Base-by-base conservation (phyloP, 2,113 vertebrate genomes). In the Xiphias gladius region DNA sequence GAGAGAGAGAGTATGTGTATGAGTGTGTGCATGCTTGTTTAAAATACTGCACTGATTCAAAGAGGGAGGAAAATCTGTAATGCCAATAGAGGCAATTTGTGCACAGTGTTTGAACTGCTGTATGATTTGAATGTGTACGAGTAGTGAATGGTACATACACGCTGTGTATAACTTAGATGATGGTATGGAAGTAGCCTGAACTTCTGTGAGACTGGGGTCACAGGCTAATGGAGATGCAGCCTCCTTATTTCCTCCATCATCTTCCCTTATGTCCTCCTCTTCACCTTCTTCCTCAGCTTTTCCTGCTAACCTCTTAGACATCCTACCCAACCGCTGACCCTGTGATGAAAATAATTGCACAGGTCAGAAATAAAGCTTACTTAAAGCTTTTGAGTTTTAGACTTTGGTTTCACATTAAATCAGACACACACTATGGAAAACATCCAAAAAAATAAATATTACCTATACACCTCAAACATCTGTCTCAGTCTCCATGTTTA, bases 61-160 rank as follows among this genome's bases (percentile, higher is more conserved):
- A 83, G 46, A 35, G 61, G 71, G 58, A 71, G 43, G 30, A 59
- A 64, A 30, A 59, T 48, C 43, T 77, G 41, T 67, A 32, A 70
- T 30, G 65, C 24, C 26, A 11, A 46, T 58, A 63, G 57, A 61
- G 24, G 41, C 39, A 32, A 66, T 87, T 86, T 84, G 71, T 89
- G 78, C 61, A 43, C 71, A 19, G 61, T 84, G 90, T 79, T 74
- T 62, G 43, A 63, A 72, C 52, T 81, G 79, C 19, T 76, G 80
- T 61, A 52, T 83, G 79, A 71, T 63, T 39, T 62, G 76, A 79
- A 88, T 80, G 84, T 94, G 91, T 93, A 90, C 89, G 95, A 95
- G 94, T 95, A 95, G 95, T 94, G 89, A 93, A 94, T 86, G 92
- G 97, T 98, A 99, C 98, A 95, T 99, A 99, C 98, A 97, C 96